Percentiles rank a stretch among this genome's conserved stretches.
Evolutionary conservation across 1,140 invertebrate genomes (phyloP).

Genomic region (Heliothis subflexa): DNA sequence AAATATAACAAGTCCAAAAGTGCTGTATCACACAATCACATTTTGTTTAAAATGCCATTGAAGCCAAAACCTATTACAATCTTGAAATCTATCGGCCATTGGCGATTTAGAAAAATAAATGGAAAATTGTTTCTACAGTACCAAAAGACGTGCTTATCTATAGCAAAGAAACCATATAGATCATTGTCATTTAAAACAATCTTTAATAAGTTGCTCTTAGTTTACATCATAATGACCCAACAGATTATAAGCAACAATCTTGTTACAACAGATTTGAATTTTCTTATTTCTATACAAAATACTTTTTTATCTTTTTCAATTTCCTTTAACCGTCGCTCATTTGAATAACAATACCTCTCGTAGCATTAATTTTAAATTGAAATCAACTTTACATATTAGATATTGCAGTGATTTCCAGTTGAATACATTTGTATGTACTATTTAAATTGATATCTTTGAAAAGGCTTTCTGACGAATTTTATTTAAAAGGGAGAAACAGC

Average conservation of each 20-base stretch:
- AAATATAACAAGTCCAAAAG: too few species aligned
- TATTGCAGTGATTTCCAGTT: not conserved
- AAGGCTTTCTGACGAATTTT: too few species aligned
- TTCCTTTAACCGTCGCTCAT: not conserved
- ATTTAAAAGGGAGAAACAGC: too few species aligned
- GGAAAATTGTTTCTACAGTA: too few species aligned
- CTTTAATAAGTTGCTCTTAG: not conserved
- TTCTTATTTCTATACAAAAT: not conserved
- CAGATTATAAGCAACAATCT: not conserved
- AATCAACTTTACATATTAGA: not conserved
- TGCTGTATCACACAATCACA: too few species aligned
- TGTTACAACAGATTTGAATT: slow-evolving; percentile 5
- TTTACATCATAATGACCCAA: not conserved
- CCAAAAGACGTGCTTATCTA: too few species aligned
- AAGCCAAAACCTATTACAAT: too few species aligned
- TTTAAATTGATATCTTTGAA: not conserved
- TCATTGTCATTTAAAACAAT: too few species aligned
- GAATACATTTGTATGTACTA: not conserved
- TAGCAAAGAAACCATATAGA: too few species aligned
- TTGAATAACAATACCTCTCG: not conserved
- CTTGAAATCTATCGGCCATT: too few species aligned
- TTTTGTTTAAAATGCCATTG: too few species aligned
- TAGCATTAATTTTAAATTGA: not conserved
- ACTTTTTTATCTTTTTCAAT: slow-evolving; percentile 9
- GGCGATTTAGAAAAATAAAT: too few species aligned